Conservation (phyloP, 2,113 vertebrate genomes). For the Dermatemys mawii region DNA sequence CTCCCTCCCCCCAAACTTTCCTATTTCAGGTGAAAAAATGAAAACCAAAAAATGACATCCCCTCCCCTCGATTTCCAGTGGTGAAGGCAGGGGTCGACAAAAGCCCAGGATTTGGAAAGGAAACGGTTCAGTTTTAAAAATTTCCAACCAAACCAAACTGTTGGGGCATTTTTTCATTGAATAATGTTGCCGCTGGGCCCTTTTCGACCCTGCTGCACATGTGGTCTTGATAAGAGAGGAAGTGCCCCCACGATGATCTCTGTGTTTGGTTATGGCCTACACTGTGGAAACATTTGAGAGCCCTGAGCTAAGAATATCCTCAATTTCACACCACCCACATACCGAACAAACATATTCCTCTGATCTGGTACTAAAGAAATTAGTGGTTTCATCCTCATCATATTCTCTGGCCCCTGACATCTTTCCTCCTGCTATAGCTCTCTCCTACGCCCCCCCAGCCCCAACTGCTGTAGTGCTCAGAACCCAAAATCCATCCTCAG, state of each 20-base stretch:
- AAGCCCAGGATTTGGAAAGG: neutral
- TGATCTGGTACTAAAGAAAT: neutral
- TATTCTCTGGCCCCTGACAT: neutral
- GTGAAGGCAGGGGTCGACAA: neutral
- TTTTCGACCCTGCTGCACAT: neutral
- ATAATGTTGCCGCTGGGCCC: neutral
- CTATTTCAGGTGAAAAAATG: neutral
- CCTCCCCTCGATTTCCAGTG: neutral
- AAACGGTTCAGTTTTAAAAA: neutral
- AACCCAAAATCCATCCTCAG: neutral
- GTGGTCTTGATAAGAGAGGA: neutral
- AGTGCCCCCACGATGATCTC: neutral
- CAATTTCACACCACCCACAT: neutral
- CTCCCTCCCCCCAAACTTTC: neutral
- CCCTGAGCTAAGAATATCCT: neutral
- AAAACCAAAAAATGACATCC: neutral
- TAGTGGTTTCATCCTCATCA: neutral
- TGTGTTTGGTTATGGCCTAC: neutral
- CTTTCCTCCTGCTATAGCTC: neutral
- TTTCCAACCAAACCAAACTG: neutral
- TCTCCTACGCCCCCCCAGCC: neutral
- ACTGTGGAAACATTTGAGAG: neutral
- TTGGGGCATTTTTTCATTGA: neutral
- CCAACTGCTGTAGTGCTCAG: neutral
- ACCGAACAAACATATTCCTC: no score